A percentile compares a stretch with the other conserved stretches of the same genome.
These are phyloP conservation scores for Noctua comes DNA, from an alignment of 2,888 invertebrate species.

Conservation along the genomic window DNA sequence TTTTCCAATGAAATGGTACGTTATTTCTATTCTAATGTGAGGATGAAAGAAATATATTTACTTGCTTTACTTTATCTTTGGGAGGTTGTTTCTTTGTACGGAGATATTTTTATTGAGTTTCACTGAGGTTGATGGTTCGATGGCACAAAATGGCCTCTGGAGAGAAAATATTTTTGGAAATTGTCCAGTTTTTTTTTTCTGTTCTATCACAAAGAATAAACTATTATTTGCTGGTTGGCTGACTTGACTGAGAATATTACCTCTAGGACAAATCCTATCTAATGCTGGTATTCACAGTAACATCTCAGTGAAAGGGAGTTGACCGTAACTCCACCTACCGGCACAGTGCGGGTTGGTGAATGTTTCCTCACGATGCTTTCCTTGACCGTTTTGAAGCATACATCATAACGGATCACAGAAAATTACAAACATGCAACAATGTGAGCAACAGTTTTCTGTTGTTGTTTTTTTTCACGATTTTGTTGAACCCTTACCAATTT, in stretches of 20 bases:
- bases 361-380: neutral
- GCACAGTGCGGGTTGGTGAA: neutral
- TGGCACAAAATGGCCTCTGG: neutral
- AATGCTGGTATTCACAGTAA: neutral
- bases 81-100: slow-evolving; percentile 31
- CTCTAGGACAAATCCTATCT: neutral
- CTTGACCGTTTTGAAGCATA: neutral
- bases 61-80: slow-evolving; percentile 33
- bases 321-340: neutral
- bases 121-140: neutral
- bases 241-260: neutral
- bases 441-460: neutral
- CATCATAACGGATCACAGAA: neutral
- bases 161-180: neutral
- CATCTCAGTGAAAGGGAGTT: neutral
- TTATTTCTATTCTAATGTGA: slow-evolving; percentile 66
- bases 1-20: slow-evolving; percentile 64
- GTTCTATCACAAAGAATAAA: neutral
- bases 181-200: neutral
- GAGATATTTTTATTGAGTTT: slow-evolving; percentile 26
- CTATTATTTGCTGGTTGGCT: neutral
- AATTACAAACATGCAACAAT: neutral
- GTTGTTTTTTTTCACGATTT: neutral
- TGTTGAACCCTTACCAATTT: neutral
- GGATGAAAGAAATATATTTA: slow-evolving; percentile 59